These are phyloP conservation scores for Euschistus heros DNA, from an alignment of 1,140 invertebrate species.

Conservation along the genomic window DNA sequence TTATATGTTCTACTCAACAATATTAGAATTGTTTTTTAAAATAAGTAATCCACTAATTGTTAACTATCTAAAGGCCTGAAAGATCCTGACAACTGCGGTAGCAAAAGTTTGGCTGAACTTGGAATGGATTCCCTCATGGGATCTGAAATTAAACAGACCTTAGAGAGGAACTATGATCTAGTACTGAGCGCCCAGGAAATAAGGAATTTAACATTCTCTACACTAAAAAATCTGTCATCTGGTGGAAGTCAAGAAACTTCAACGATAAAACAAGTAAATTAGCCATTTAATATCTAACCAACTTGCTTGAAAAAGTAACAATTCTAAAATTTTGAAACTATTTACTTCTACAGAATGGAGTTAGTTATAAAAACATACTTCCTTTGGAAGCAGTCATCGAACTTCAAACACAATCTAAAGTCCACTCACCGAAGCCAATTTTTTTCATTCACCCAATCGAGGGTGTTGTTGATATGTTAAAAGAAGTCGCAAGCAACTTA, in stretches of 20 bases:
- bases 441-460: slow-evolving; percentile 88
- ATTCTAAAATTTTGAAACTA: too few relatives aligned
- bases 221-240: slow-evolving; percentile 39
- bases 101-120: slow-evolving; percentile 70
- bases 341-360: not conserved
- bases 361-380: not conserved
- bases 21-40: not conserved
- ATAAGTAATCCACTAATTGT: not conserved
- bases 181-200: slow-evolving; percentile 81
- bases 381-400: not conserved
- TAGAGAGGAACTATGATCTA: slow-evolving; percentile 85
- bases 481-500: slow-evolving; percentile 54
- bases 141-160: slow-evolving; percentile 92
- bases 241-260: not conserved
- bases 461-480: slow-evolving; percentile 62
- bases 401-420: slow-evolving; percentile 25
- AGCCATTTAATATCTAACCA: too few relatives aligned
- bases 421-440: slow-evolving; percentile 40
- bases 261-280: too few relatives aligned
- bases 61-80: slow-evolving; percentile 47
- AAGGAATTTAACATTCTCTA: slow-evolving; percentile 61
- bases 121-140: slow-evolving; percentile 98
- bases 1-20: not conserved
- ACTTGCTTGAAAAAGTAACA: too few relatives aligned
- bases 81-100: slow-evolving; percentile 62